Conservation (phyloP, 1,140 invertebrate species). For the Temnothorax longispinosus region DNA sequence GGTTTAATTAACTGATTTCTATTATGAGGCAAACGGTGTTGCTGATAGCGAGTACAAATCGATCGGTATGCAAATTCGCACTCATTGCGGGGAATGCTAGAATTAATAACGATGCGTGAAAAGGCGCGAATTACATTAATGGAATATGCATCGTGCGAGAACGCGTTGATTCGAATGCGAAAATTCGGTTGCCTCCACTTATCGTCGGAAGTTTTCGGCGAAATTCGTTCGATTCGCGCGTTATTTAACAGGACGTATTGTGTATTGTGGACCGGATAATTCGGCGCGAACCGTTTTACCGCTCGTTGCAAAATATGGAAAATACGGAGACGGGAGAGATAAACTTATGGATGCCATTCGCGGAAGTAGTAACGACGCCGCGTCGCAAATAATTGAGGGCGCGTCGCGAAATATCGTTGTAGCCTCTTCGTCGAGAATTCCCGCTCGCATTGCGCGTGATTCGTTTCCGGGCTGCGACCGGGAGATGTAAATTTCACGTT, state of each 20-base stretch:
- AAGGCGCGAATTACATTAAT: constrained; percentile 39
- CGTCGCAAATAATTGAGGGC: constrained; percentile 21
- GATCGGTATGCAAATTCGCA: constrained; percentile 25
- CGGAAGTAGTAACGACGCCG: constrained; percentile 3
- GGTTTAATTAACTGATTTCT: not conserved
- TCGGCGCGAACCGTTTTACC: constrained; percentile 5
- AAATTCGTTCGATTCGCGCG: constrained; percentile 32
- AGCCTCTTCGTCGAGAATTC: not conserved
- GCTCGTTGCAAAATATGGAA: constrained; percentile 27
- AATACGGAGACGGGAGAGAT: not conserved
- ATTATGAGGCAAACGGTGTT: not conserved
- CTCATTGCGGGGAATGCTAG: not conserved
- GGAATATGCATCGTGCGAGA: constrained; percentile 1
- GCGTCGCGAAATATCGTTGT: not conserved
- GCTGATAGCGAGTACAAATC: not conserved
- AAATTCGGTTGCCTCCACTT: constrained; percentile 35
- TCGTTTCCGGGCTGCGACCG: not conserved
- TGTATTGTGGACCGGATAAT: constrained; percentile 32
- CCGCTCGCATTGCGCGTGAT: constrained; percentile 37
- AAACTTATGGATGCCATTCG: constrained; percentile 9
- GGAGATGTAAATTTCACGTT: constrained; percentile 63
- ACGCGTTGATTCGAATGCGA: constrained; percentile 14
- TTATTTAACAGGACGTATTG: constrained; percentile 41
- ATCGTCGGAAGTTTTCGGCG: constrained; percentile 33
- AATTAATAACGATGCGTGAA: constrained; percentile 43